These are phyloP conservation scores for Ctenopoma kingsleyae DNA, from an alignment of 2,797 vertebrate species.

Conservation along the genomic window DNA sequence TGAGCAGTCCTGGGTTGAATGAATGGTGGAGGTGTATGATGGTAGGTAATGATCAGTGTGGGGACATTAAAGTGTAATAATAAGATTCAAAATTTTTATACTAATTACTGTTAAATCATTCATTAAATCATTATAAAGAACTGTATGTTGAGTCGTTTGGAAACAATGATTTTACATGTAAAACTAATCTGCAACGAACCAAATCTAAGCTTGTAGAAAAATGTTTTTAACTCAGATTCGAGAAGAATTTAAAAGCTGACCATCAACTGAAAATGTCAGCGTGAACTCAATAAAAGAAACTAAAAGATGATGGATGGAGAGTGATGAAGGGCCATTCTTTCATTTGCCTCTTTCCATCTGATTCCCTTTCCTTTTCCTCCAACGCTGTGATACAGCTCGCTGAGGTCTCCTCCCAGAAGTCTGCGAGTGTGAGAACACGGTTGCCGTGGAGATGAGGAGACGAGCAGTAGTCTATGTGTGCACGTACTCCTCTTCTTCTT, in stretches of 20 bases:
- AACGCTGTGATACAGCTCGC: constrained; percentile 52
- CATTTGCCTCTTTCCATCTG: constrained; percentile 61
- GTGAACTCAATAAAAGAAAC: constrained; percentile 38
- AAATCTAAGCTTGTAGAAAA: constrained; percentile 32
- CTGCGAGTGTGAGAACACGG: constrained; percentile 71
- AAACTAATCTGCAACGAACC: constrained; percentile 10
- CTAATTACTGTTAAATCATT: constrained; percentile 7
- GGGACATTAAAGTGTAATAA: constrained; percentile 8
- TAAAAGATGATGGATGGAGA: constrained; percentile 47
- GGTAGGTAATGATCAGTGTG: constrained; percentile 5
- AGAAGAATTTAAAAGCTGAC: constrained; percentile 36
- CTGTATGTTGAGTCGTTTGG: background rate
- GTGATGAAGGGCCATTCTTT: constrained; percentile 47
- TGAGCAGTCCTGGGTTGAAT: constrained; percentile 16
- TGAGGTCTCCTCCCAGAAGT: constrained; percentile 71
- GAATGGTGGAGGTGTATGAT: constrained; percentile 27
- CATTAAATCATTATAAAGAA: constrained; percentile 1
- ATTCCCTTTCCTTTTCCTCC: constrained; percentile 61
- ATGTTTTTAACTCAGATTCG: constrained; percentile 31
- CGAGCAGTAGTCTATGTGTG: constrained; percentile 51
- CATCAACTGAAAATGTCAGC: constrained; percentile 41
- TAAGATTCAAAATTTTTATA: constrained; percentile 20
- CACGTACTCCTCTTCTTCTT: constrained; percentile 47
- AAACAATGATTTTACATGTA: constrained; percentile 7
- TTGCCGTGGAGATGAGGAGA: constrained; percentile 80